Evolutionary conservation across 30 jellyfish, hydroid and myxozoan genomes (phyloP), one percentile per base, ranked within the genome.

Genomic region (Sanderia malayensis): DNA sequence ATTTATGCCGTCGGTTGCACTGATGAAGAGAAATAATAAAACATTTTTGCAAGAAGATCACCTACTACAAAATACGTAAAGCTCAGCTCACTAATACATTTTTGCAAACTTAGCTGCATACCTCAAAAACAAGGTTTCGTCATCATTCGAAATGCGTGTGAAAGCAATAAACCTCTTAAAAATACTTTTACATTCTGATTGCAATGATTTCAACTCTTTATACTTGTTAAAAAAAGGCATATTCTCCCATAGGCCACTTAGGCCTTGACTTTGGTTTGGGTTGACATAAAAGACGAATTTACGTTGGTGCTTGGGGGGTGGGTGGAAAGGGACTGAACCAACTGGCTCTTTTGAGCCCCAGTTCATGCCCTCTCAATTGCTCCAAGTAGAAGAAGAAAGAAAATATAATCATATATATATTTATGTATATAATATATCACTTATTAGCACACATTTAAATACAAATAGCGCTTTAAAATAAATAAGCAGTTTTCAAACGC

Each of bases 401-500:
- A 37, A 37, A 37, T 37, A 4, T 4, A 4, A 37, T 37, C 52
- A 37, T 37, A 37, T 37, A n/a, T n/a, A 37, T 37, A 4, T 37
- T 37, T 37, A 37, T 37, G 18, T 24, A 49, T 49, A 49, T n/a
- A n/a, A n/a, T 49, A 9, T 32, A 78, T 52, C 58, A 41, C 74
- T 64, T 45, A 66, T 52, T 58, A 64, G 68, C 81, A 78, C 47
- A 78, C 82, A 78, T 57, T 78, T 78, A 78, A 78, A 78, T 78
- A 78, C 89, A 78, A 57, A 65, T 24, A 78, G 67, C 74, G 71
- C 69, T 78, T 66, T 63, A 78, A 78, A 78, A 78, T 78, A 64
- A 78, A 78, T 78, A 76, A 65, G 73, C 79, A 77, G 61, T 77
- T n/a, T n/a, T n/a, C n/a, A n/a, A n/a, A n/a, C n/a, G n/a, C n/a